A percentile compares a stretch with the other conserved stretches of the same genome.
These are phyloP conservation scores for Torymus aiolomorphi DNA, from an alignment of 2,888 invertebrate species.

Conservation along the genomic window DNA sequence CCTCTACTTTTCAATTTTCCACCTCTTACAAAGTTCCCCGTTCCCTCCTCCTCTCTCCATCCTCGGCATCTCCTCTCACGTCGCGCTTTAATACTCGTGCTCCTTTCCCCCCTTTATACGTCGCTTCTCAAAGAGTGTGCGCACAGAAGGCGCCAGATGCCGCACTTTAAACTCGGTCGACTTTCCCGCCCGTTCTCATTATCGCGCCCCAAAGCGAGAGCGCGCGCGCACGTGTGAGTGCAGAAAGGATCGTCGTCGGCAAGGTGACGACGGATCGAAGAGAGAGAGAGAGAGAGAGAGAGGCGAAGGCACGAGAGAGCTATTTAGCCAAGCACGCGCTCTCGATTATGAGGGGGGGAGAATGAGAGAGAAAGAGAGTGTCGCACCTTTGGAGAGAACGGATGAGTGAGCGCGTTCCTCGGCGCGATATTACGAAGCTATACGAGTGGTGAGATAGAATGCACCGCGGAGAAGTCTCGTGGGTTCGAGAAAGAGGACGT, in stretches of 20 bases:
- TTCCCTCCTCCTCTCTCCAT: not conserved
- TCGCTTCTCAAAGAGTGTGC: slow-evolving; percentile 51
- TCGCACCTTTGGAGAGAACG: not conserved
- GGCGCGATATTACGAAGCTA: not conserved
- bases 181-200: slow-evolving; percentile 72
- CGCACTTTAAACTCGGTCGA: slow-evolving; percentile 52
- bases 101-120: slow-evolving; percentile 43
- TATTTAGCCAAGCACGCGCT: slow-evolving; percentile 37
- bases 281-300: slow-evolving; percentile 24
- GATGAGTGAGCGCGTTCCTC: not conserved
- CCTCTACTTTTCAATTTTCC: slow-evolving; percentile 28
- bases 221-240: not conserved
- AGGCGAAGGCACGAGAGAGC: slow-evolving; percentile 8
- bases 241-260: slow-evolving; percentile 35
- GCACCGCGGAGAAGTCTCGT: too few species aligned
- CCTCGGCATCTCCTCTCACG: not conserved
- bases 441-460: too few species aligned
- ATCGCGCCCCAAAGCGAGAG: slow-evolving; percentile 70
- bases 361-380: slow-evolving; percentile 5
- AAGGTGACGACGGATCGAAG: slow-evolving; percentile 49
- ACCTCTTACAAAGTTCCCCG: not conserved
- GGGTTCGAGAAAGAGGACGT: too few species aligned
- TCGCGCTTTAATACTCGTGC: slow-evolving; percentile 31
- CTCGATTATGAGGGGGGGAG: slow-evolving; percentile 28
- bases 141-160: slow-evolving; percentile 50